Percentiles rank a stretch among this genome's conserved stretches.
phyloP scores from a whole-genome alignment of 2,113 vertebrate species.

The Tauraco erythrolophus region DNA sequence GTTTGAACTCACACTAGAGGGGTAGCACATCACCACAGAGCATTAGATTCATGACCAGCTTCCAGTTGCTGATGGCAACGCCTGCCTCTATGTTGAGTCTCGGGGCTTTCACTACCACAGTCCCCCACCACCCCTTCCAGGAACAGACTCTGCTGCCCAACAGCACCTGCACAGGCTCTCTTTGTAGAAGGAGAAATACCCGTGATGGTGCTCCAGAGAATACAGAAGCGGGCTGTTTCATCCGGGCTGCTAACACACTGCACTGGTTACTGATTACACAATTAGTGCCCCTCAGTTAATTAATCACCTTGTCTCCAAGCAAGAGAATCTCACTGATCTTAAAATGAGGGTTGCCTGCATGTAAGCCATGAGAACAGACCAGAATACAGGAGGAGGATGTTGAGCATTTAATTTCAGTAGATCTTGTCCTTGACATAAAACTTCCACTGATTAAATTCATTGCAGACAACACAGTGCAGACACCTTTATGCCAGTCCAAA shows the following conservation, averaged over 20 bases:
- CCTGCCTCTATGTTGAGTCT: neutral
- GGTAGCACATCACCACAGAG: neutral
- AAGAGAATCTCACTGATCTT: neutral
- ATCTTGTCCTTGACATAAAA: neutral
- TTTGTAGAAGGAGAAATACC: neutral
- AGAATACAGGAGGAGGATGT: neutral
- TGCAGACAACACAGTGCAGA: fast-evolving
- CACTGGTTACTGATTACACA: neutral
- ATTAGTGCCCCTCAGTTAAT: neutral
- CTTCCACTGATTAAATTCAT: neutral
- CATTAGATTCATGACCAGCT: neutral
- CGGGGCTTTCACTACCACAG: fast-evolving
- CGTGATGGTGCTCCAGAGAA: neutral
- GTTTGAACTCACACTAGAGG: neutral
- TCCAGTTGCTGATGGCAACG: neutral
- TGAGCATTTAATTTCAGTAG: neutral
- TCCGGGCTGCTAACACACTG: neutral
- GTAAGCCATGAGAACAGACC: neutral
- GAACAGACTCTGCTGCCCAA: neutral
- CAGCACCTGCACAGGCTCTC: neutral
- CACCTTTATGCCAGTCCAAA: neutral
- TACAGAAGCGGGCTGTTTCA: neutral
- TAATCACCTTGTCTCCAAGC: neutral
- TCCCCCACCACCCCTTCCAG: neutral
- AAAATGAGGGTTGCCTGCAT: neutral